These are phyloP conservation scores for Troides aeacus DNA, from an alignment of 2,888 invertebrate genomes.

Conservation along the genomic window DNA sequence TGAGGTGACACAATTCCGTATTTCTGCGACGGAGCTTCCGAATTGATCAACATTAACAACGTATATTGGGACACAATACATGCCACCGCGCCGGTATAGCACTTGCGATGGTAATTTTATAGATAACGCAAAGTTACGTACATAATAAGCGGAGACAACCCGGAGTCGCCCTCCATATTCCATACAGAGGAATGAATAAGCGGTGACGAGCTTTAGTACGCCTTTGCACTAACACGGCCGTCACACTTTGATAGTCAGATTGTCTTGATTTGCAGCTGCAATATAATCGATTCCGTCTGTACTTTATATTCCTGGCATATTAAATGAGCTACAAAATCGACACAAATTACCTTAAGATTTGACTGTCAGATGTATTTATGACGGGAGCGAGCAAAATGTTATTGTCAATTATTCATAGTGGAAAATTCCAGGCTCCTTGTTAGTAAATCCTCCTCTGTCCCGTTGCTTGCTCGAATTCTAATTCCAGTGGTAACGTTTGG, in stretches of 20 bases:
- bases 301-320: slow-evolving; percentile 79
- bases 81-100: slow-evolving; percentile 39
- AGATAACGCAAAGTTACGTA: slow-evolving; percentile 66
- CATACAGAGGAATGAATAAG: slow-evolving; percentile 51
- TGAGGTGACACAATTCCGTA: slow-evolving; percentile 1
- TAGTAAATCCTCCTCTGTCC: slow-evolving; percentile 13
- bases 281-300: slow-evolving; percentile 54
- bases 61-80: slow-evolving; percentile 20
- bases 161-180: slow-evolving; percentile 48
- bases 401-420: slow-evolving; percentile 56
- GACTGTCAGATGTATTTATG: slow-evolving; percentile 77
- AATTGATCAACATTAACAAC: slow-evolving; percentile 29
- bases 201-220: slow-evolving; percentile 39
- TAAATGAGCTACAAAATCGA: slow-evolving; percentile 76
- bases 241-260: slow-evolving; percentile 66
- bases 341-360: slow-evolving; percentile 78
- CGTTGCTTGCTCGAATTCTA: slow-evolving; percentile 16
- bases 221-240: slow-evolving; percentile 37
- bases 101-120: slow-evolving; percentile 59
- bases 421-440: slow-evolving; percentile 50
- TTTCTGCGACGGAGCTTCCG: slow-evolving; percentile 25
- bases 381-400: slow-evolving; percentile 48
- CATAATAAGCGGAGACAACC: slow-evolving; percentile 49
- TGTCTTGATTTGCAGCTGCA: slow-evolving; percentile 61
- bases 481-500: slow-evolving; percentile 15